Base-by-base conservation (phyloP, 2,888 invertebrate species). In the Trichopoda pennipes region DNA sequence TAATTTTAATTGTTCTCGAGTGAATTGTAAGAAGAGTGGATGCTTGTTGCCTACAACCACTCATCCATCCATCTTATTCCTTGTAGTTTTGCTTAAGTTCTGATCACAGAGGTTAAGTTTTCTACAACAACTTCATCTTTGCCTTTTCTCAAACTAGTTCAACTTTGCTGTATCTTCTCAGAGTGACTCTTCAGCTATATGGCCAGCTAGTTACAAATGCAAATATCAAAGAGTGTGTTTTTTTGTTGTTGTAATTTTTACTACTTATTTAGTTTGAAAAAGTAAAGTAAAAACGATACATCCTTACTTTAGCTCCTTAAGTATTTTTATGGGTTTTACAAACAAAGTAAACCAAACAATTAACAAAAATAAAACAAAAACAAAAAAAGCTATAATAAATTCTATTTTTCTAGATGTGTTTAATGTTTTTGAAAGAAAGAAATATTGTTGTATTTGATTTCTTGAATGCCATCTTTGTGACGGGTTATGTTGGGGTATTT, bases 1-100 rank as follows among this genome's bases (percentile, higher is more conserved):
- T 68, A 82, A 79, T 72, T 79, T 82, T 82, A 82, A 82, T 82
- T 82, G 82, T 82, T 68, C 75, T 79, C 79, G 23, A 82, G 82
- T 82, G 79, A 68, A 68, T 76, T 79, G 82, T 61, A 49, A 44
- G 55, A 64, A 56, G 38, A 73, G 78, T 77, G 38, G 19, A 35
- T 72, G 47, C 1, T 28, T 28, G 63, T 78, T 63, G 55, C 42
- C 70, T 64, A 42, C 63, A 55, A 55, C 51, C 58, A 61, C 23
- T 38, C 56, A 58, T 42, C 49, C 60, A 66, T 42, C 28, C 74
- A 74, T 55, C 38, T 55, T 69, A 35, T 1, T 12, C 7, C 12
- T 35, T 53, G 55, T 72, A 53, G 58, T 66, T 70, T 42, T 76
- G 61, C 23, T 66, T 53, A 60, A 64, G 56, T 77, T 77, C 12